Evolutionary conservation across 2,113 vertebrate genomes (phyloP).

Genomic region (Bettongia penicillata): DNA sequence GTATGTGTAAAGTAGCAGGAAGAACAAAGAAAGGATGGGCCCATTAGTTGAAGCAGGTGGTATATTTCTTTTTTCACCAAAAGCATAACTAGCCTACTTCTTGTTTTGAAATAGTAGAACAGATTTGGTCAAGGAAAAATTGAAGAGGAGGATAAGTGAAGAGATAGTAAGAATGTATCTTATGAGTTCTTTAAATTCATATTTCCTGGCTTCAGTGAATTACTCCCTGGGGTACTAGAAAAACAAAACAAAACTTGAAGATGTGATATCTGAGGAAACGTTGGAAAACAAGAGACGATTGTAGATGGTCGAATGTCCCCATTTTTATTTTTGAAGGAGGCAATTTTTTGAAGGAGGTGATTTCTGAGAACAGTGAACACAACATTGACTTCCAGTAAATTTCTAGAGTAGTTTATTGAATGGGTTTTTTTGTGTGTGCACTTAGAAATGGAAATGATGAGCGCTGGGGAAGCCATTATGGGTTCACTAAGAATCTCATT

Average conservation of each 20-base stretch:
- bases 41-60: neutral
- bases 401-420: neutral
- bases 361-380: neutral
- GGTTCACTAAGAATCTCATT: neutral
- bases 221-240: neutral
- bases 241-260: neutral
- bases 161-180: neutral
- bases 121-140: neutral
- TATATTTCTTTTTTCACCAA: neutral
- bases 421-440: neutral
- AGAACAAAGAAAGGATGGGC: neutral
- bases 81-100: neutral
- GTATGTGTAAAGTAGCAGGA: neutral
- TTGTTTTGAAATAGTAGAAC: neutral
- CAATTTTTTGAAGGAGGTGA: too few species aligned
- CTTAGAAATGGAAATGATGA: neutral
- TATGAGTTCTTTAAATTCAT: neutral
- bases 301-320: neutral
- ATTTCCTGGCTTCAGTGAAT: neutral
- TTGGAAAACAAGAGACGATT: neutral
- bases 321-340: neutral
- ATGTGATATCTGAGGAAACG: neutral
- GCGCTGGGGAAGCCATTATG: neutral
- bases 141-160: neutral
- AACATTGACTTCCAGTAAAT: neutral